Evolutionary conservation across 2,888 invertebrate genomes (phyloP), one percentile per base, ranked within the genome.

Genomic region (Cerceris rybyensis): DNA sequence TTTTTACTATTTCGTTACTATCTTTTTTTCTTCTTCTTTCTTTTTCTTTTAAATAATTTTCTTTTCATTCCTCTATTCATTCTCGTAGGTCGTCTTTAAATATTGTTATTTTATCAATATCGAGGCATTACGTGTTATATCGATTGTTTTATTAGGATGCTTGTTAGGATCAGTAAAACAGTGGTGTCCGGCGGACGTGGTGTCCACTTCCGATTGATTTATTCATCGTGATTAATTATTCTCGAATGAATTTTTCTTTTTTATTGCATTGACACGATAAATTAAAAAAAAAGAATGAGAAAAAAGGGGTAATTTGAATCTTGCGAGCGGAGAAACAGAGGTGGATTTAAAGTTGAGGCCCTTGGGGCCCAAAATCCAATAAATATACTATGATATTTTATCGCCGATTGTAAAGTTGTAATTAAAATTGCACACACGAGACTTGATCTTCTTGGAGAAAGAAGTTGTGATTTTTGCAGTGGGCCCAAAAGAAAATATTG

Each of bases 91-190:
- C 55, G 43, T 54, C 50, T 46, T 63, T 64, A 54, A 28, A 54
- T 17, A 46, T 49, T 50, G 42, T 61, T 75, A 43, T 42, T 66
- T 67, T 67, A 58, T 59, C 66, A 66, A 67, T 42, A 42, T 67
- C 49, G 70, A 61, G 77, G 75, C 77, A 75, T 77, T 75, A 75
- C 54, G 65, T 75, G 70, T 75, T 75, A 57, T 42, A 60, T 63
- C 49, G 61, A 41, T 50, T 55, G 49, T 67, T 42, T 55, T n/a
- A n/a, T 46, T 42, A 54, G 41, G 39, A 54, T 58, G 46, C 16
- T 50, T 28, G 17, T 42, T 58, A 42, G 42, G 68, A 72, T 68
- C 13, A n/a, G n/a, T 13, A 46, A 50, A 50, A 13, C 50, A n/a
- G 50, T n/a, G n/a, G 6, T 8, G 1, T 7, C 9, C 50, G 13